Conservation (phyloP, 2,113 vertebrate genomes). For the Gavialis gangeticus region DNA sequence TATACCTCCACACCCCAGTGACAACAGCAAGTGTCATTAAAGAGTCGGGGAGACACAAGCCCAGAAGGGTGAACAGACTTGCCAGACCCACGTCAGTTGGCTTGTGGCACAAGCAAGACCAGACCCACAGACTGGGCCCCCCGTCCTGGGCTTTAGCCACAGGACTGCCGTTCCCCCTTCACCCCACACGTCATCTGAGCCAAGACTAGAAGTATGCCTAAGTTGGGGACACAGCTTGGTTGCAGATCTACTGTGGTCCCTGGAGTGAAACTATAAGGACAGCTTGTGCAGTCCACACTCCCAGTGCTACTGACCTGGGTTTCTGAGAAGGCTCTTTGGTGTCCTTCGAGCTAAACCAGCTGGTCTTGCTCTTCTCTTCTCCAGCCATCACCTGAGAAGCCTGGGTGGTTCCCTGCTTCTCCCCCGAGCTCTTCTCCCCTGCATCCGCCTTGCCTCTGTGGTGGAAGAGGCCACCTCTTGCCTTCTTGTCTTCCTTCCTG, state of each 20-base stretch:
- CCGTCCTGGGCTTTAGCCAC: background rate
- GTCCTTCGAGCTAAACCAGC: constrained; percentile 92
- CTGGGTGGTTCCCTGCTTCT: constrained; percentile 31
- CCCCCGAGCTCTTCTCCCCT: constrained; percentile 70
- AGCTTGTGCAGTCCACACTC: background rate
- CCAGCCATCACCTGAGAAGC: background rate
- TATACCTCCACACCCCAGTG: background rate
- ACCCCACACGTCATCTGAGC: accelerated
- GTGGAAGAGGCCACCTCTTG: constrained; percentile 84
- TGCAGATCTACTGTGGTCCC: background rate
- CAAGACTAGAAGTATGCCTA: background rate
- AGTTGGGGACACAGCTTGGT: background rate
- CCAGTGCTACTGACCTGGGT: constrained; percentile 86
- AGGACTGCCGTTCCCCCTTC: background rate
- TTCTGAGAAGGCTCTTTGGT: constrained; percentile 82
- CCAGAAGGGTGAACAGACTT: background rate
- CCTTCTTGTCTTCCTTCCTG: constrained; percentile 77
- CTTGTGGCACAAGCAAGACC: background rate
- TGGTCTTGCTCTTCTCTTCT: constrained; percentile 81
- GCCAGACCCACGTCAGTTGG: background rate
- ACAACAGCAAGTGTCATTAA: too few species aligned
- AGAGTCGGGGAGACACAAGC: background rate
- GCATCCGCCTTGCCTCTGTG: constrained; percentile 73
- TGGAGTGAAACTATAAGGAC: background rate
- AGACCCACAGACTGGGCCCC: background rate